Base-by-base conservation (phyloP, 2,797 vertebrate species). In the Naso thynnoides region DNA sequence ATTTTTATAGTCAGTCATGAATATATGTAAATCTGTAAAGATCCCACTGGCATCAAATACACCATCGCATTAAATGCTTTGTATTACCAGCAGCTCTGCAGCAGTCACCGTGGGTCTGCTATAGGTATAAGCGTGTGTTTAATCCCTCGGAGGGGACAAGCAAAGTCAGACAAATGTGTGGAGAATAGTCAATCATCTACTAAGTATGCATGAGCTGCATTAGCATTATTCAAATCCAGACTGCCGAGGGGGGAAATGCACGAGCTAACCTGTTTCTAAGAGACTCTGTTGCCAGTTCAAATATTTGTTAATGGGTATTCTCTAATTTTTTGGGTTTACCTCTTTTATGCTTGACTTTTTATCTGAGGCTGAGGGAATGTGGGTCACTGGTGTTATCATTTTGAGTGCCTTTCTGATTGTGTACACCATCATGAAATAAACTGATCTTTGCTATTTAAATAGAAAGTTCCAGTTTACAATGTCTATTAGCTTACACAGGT, bases 151-250 rank as follows among this genome's bases (percentile, higher is more conserved):
- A 62, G 48, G 41, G 41, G 72, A 76, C 44, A 23, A 49, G 59
- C 67, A 70, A 70, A 73, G 55, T 48, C 73, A 52, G 47, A 21
- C 3, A 23, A 50, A n/a, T 57, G 68, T 44, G 48, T 27, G n/a
- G 58, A 58, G 54, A 70, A 63, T 21, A 65, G 55, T 75, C 70
- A 59, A 49, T 69, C 64, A 73, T 69, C 60, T 64, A 3, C 65
- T 66, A 57, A 70, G 66, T 75, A 78, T 81, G 73, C 75, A 83
- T 76, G 61, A 78, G 64, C 57, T 47, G 73, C 62, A 62, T 21
- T 74, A 76, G 57, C 49, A 52, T 80, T 83, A 86, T 86, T 90
- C 79, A 86, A 78, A 87, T 81, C 44, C 79, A 70, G 44, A 6
- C 16, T 56, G 78, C 61, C 77, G 50, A 7, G 57, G 62, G 70